phyloP scores from a whole-genome alignment of 1,140 invertebrate genomes.

The Zeugodacus cucurbitae region DNA sequence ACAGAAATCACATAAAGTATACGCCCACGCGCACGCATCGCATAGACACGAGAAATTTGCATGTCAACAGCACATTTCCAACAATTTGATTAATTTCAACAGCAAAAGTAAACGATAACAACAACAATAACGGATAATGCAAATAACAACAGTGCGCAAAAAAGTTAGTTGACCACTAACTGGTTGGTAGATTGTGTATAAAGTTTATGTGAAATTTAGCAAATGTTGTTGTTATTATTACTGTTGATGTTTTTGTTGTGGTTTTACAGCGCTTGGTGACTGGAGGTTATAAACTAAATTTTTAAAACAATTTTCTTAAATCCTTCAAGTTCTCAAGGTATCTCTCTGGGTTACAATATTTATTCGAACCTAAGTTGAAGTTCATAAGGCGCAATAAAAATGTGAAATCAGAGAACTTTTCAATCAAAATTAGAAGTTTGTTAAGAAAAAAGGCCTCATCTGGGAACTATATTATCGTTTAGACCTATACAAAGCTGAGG shows the following conservation, averaged over 20 bases:
- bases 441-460: no score
- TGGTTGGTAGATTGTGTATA: background rate
- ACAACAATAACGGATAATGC: background rate
- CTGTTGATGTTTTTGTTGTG: background rate
- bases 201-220: background rate
- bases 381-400: no score
- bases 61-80: background rate
- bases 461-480: no score
- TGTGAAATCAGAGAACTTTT: no score
- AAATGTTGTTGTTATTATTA: background rate
- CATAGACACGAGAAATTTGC: background rate
- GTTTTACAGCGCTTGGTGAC: no score
- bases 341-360: no score
- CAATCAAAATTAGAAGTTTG: no score
- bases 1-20: conserved; percentile 1
- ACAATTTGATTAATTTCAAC: background rate
- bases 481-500: no score
- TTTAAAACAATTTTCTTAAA: no score
- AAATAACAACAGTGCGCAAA: background rate
- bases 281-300: no score
- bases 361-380: no score
- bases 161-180: background rate
- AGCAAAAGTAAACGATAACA: background rate
- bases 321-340: no score
- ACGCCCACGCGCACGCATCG: background rate